Evolutionary conservation across 1,140 invertebrate genomes (phyloP).

Genomic region (Eciton burchellii): DNA sequence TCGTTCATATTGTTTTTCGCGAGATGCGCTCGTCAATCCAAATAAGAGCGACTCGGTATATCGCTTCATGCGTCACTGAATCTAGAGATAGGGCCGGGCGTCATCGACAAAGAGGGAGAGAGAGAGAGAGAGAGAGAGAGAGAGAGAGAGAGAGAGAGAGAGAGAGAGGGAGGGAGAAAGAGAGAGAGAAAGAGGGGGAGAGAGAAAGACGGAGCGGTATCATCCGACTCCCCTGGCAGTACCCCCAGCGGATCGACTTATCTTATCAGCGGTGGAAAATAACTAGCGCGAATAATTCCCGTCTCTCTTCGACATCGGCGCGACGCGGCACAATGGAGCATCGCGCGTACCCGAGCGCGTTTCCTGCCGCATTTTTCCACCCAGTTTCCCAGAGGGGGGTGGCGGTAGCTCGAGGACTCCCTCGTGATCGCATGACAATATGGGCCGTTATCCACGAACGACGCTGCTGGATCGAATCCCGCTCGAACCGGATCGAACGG

Average conservation of each 20-base stretch:
- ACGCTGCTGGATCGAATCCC: too few species aligned
- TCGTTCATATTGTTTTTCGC: too few species aligned
- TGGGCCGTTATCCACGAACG: constrained; percentile 20
- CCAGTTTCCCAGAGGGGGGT: neutral
- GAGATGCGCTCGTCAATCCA: too few species aligned
- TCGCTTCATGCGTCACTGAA: constrained; percentile 16
- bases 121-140: too few species aligned
- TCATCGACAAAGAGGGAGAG: constrained; percentile 12
- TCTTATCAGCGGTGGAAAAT: constrained; percentile 68
- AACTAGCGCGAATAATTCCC: constrained; percentile 24
- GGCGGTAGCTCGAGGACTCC: too few species aligned
- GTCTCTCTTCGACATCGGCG: neutral
- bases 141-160: too few species aligned
- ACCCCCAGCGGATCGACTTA: constrained; percentile 62
- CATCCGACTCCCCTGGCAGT: constrained; percentile 13
- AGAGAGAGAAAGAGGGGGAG: too few species aligned
- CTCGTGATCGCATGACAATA: neutral
- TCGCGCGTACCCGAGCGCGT: too few species aligned
- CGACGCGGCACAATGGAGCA: too few species aligned
- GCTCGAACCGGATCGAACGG: constrained; percentile 29
- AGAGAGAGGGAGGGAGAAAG: neutral
- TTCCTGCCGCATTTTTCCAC: constrained; percentile 24
- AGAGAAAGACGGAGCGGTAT: neutral
- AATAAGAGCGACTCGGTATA: too few species aligned
- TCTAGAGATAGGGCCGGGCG: constrained; percentile 8